phyloP scores from a whole-genome alignment of 2,113 vertebrate genomes.

The Salvelinus alpinus region DNA sequence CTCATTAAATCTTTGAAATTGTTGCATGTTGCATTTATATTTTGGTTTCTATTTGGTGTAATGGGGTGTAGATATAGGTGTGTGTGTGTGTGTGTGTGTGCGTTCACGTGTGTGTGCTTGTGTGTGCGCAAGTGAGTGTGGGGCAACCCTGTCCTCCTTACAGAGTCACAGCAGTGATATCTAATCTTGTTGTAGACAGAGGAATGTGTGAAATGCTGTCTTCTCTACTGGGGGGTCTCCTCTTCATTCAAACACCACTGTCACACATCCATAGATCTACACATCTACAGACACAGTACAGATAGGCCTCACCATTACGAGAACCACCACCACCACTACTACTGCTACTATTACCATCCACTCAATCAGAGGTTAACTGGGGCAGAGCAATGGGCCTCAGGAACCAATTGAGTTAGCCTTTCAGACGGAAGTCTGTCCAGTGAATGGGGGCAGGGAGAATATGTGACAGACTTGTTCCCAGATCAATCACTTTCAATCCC shows the following conservation, averaged over 20 bases:
- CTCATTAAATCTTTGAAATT: no score
- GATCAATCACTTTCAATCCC: conserved; percentile 59
- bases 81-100: not conserved
- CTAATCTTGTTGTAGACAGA: conserved; percentile 58
- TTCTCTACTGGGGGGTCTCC: conserved; percentile 62
- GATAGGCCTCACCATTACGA: conserved; percentile 4
- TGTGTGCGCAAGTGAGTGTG: conserved; percentile 21
- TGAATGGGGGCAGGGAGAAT: conserved; percentile 47
- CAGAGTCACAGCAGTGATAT: conserved; percentile 48
- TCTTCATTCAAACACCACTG: conserved; percentile 58
- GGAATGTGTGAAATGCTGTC: conserved; percentile 64
- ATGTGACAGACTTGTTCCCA: conserved; percentile 48
- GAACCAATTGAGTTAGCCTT: conserved; percentile 64
- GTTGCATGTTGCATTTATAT: not conserved
- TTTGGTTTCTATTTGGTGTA: not conserved
- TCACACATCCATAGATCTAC: conserved; percentile 46
- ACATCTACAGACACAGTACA: conserved; percentile 41
- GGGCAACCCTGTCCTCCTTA: conserved; percentile 47
- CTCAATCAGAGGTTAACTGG: conserved; percentile 36
- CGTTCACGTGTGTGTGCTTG: conserved; percentile 10
- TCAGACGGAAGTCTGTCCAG: conserved; percentile 46
- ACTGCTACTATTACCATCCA: no score
- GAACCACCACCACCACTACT: not conserved
- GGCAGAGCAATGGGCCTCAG: not conserved
- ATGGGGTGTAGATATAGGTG: not conserved